phyloP scores from a whole-genome alignment of 2,888 invertebrate genomes.

The Campoplex nolae region DNA sequence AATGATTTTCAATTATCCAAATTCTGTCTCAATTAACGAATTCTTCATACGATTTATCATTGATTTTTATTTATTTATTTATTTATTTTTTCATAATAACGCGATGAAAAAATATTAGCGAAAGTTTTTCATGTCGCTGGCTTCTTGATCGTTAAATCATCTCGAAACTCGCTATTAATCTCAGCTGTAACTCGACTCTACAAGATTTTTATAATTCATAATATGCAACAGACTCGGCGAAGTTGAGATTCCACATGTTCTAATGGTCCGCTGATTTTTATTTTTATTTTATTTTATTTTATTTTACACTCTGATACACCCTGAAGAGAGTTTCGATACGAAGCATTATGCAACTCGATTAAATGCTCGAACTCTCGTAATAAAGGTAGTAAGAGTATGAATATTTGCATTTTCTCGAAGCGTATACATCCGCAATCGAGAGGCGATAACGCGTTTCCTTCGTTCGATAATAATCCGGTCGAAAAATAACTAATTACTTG shows the following conservation, averaged over 20 bases:
- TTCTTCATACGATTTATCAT: background rate
- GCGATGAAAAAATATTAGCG: background rate
- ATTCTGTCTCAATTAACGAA: background rate
- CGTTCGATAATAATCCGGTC: slow-evolving; percentile 18
- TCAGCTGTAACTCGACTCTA: slow-evolving; percentile 25
- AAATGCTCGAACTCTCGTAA: slow-evolving; percentile 45
- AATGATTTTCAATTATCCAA: too few relatives aligned
- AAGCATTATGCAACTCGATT: slow-evolving; percentile 58
- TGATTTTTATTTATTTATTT: too few relatives aligned
- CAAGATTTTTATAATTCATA: background rate
- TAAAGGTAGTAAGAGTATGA: slow-evolving; percentile 31
- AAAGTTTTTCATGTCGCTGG: slow-evolving; percentile 20
- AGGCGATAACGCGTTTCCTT: slow-evolving; percentile 50
- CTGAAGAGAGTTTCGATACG: slow-evolving; percentile 43
- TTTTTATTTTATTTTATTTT: slow-evolving; percentile 30
- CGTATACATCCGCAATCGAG: slow-evolving; percentile 45
- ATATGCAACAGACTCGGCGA: slow-evolving; percentile 11
- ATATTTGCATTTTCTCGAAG: slow-evolving; percentile 52
- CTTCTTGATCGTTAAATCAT: slow-evolving; percentile 45
- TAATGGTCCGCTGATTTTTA: slow-evolving; percentile 29
- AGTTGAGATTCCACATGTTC: slow-evolving; percentile 35
- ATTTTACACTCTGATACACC: slow-evolving; percentile 54
- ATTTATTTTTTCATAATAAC: too few relatives aligned
- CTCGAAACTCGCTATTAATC: slow-evolving; percentile 40
- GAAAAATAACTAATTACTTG: background rate